phyloP scores from a whole-genome alignment of 2,888 invertebrate genomes.

The Thalpophila matura region DNA sequence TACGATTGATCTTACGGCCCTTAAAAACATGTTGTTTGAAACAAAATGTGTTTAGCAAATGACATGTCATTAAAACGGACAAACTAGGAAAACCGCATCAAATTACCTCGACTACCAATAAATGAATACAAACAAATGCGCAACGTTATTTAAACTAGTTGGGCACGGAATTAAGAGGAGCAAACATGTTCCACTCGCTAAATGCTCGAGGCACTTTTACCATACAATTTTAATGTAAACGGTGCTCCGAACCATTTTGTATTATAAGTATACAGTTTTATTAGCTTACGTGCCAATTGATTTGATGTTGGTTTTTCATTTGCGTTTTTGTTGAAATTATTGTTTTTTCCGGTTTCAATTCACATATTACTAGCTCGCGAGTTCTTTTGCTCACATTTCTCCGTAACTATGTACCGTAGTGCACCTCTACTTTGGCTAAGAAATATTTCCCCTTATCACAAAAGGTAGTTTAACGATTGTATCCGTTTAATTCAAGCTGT shows the following conservation, averaged over 20 bases:
- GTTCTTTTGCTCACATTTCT: no score
- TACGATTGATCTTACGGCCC: no score
- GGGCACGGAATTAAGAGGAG: conserved; percentile 60
- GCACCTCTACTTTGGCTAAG: no score
- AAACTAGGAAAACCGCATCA: conserved; percentile 7
- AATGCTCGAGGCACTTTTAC: conserved; percentile 66
- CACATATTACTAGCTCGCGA: no score
- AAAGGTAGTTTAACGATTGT: no score
- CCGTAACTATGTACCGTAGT: no score
- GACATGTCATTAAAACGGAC: not conserved
- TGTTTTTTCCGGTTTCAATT: not conserved
- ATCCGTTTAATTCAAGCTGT: no score
- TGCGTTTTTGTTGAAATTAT: conserved; percentile 3
- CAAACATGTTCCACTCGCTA: conserved; percentile 64
- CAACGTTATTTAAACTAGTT: conserved; percentile 42
- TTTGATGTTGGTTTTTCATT: conserved; percentile 33
- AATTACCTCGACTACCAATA: conserved; percentile 25
- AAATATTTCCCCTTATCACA: no score
- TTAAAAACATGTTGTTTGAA: no score
- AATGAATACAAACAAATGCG: conserved; percentile 47
- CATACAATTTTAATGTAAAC: conserved; percentile 65
- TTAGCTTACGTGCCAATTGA: conserved; percentile 40
- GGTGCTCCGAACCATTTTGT: conserved; percentile 54
- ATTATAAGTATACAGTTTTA: conserved; percentile 27
- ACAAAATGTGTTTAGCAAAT: no score